phyloP scores from a whole-genome alignment of 2,797 vertebrate genomes.

The Pseudochirops corinnae region DNA sequence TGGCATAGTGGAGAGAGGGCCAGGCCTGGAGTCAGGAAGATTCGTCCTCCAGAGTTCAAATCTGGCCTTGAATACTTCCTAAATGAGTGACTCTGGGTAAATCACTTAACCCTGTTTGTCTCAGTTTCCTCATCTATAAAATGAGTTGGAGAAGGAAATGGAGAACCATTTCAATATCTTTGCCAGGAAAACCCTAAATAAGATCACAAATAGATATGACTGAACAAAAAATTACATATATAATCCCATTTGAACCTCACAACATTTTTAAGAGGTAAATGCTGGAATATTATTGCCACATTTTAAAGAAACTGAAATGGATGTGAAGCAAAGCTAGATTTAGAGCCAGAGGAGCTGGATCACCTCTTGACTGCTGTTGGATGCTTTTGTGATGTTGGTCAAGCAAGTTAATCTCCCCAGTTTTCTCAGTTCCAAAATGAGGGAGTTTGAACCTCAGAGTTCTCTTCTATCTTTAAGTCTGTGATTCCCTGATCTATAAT shows the following conservation, averaged over 20 bases:
- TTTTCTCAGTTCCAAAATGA: not conserved
- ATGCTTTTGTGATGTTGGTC: not conserved
- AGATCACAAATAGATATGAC: not conserved
- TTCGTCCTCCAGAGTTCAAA: not conserved
- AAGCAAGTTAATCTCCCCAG: not conserved
- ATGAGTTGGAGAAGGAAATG: not conserved
- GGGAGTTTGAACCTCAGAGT: not conserved
- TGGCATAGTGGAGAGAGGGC: not conserved
- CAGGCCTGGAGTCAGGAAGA: not conserved
- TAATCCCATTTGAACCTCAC: not conserved
- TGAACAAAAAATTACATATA: not conserved
- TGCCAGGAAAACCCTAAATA: not conserved
- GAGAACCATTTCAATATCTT: not conserved
- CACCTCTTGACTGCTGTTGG: not conserved
- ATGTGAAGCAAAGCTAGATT: not conserved
- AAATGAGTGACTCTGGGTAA: not conserved
- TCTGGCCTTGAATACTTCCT: not conserved
- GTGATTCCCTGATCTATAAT: not conserved
- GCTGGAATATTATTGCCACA: not conserved
- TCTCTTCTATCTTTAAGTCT: not conserved
- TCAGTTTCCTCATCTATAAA: not conserved
- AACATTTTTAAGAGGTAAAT: not conserved
- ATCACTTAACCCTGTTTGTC: not conserved
- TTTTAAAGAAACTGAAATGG: not conserved
- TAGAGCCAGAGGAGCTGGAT: not conserved